Conservation (phyloP, 2,888 invertebrate species). For the Drosophila differens region DNA sequence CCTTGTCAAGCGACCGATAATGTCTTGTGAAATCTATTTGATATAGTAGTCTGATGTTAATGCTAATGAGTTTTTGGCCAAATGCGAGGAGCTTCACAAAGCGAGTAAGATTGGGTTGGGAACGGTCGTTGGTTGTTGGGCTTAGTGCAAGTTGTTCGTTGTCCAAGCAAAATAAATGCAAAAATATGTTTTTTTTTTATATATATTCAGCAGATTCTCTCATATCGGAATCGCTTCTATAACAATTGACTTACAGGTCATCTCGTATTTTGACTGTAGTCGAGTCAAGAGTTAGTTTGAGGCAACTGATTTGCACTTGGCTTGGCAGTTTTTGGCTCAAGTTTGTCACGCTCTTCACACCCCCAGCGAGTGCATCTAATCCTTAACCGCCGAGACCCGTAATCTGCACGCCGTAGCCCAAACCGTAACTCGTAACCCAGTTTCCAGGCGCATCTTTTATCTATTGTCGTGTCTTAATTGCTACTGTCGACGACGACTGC, state of each 20-base stretch:
- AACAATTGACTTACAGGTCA: not conserved
- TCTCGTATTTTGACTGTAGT: not conserved
- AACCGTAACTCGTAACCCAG: slow-evolving; percentile 28
- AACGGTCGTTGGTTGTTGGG: not conserved
- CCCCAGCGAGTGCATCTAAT: slow-evolving; percentile 8
- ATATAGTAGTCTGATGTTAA: not conserved
- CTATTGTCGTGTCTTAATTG: slow-evolving; percentile 64
- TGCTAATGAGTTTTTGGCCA: not conserved
- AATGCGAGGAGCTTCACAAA: not conserved
- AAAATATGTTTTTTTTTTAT: not conserved
- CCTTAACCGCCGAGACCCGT: slow-evolving; percentile 20
- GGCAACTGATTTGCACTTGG: slow-evolving; percentile 2
- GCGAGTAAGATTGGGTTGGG: not conserved
- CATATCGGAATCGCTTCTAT: not conserved
- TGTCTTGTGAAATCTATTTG: not conserved
- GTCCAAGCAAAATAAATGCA: not conserved
- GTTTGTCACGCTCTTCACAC: not conserved
- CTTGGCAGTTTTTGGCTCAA: not conserved
- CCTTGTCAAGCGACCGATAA: not conserved
- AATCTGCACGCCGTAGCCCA: slow-evolving; percentile 36
- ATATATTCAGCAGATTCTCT: not conserved
- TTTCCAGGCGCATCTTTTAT: slow-evolving; percentile 36
- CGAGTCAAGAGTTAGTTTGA: not conserved
- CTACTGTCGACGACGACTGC: slow-evolving; percentile 43
- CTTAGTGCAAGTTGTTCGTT: not conserved